phyloP scores from a whole-genome alignment of 2,797 vertebrate species.

The Acanthornis magna region DNA sequence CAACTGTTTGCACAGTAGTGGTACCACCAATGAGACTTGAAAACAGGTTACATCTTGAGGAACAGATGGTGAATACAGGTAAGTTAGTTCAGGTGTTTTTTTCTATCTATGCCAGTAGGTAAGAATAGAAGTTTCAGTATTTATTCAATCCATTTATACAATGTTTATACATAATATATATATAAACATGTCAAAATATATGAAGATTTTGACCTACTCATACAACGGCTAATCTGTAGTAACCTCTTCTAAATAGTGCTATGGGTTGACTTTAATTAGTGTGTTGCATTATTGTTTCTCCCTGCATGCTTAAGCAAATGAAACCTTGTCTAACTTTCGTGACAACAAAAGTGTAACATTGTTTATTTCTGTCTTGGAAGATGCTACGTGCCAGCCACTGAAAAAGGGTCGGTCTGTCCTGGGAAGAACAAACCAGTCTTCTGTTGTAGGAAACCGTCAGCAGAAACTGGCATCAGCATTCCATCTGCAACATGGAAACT shows the following conservation, averaged over 20 bases:
- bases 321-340: not conserved
- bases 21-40: slow-evolving; percentile 90
- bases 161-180: not conserved
- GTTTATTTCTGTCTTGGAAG: slow-evolving; percentile 68
- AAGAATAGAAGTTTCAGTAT: not conserved
- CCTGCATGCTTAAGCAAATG: not conserved
- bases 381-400: slow-evolving; percentile 81
- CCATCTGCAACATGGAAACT: slow-evolving; percentile 88
- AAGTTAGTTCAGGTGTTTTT: slow-evolving; percentile 1
- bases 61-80: slow-evolving; percentile 84
- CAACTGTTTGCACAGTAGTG: slow-evolving; percentile 87
- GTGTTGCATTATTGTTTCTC: not conserved
- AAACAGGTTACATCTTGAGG: slow-evolving; percentile 79
- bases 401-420: slow-evolving; percentile 83
- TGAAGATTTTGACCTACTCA: not conserved
- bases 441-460: slow-evolving; percentile 81
- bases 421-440: slow-evolving; percentile 84
- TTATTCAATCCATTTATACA: not conserved
- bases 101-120: not conserved
- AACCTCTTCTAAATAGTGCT: not conserved
- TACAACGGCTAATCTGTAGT: not conserved
- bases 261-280: not conserved
- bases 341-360: not conserved
- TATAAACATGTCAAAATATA: no score
- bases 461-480: slow-evolving; percentile 90